Evolutionary conservation across 2,888 invertebrate genomes (phyloP).

Genomic region (Aromia moschata): DNA sequence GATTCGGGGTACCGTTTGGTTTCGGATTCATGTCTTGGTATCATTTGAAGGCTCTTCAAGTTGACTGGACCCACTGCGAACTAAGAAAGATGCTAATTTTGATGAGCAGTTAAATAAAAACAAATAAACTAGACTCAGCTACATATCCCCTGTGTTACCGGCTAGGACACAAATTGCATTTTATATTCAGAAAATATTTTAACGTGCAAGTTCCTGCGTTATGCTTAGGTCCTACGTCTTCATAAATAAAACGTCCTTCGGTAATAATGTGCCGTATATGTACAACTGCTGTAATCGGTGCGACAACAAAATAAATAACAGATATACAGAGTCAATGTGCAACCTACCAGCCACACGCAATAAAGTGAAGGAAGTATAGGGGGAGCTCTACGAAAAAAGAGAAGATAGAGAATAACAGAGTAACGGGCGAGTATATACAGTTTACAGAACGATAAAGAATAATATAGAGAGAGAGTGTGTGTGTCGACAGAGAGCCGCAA

Average conservation of each 20-base stretch:
- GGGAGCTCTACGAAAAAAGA: conserved; percentile 36
- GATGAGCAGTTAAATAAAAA: too few relatives aligned
- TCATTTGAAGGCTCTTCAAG: too few relatives aligned
- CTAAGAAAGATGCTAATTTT: too few relatives aligned
- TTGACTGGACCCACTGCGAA: too few relatives aligned
- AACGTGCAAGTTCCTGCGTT: background rate
- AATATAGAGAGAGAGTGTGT: conserved; percentile 19
- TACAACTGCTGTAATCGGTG: conserved; percentile 46
- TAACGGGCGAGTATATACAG: conserved; percentile 30
- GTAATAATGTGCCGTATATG: conserved; percentile 38
- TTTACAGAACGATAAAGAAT: too few relatives aligned
- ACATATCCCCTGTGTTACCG: too few relatives aligned
- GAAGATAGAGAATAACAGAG: conserved; percentile 47
- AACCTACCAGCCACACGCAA: conserved; percentile 66
- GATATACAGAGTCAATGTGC: conserved; percentile 51
- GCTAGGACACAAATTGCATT: too few relatives aligned
- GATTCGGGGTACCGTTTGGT: too few relatives aligned
- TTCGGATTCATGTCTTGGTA: too few relatives aligned
- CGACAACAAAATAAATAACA: conserved; percentile 34
- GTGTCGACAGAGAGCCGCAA: conserved; percentile 34
- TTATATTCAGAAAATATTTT: too few relatives aligned
- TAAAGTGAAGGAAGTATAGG: conserved; percentile 57
- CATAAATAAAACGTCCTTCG: background rate
- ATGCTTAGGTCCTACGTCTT: background rate
- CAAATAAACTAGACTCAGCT: too few relatives aligned